Base-by-base conservation (phyloP, 2,113 vertebrate genomes). In the Ia io region DNA sequence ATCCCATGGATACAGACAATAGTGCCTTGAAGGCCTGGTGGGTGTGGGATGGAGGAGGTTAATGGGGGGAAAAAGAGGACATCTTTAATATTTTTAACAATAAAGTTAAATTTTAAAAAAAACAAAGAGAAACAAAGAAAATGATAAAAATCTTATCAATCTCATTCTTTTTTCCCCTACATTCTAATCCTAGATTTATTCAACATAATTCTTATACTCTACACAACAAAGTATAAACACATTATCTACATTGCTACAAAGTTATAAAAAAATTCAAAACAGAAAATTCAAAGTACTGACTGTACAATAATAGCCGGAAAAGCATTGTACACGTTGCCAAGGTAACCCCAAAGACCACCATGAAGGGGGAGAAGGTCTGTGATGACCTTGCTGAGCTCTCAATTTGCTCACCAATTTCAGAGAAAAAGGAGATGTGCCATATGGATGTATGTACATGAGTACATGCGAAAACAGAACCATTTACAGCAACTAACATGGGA, bases 201-300 rank as follows among this genome's bases (percentile, higher is more conserved):
- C 84, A 79, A 87, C 12, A 95, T 93, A 91, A 79, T 94, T 23
- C 37, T 73, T 86, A 85, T 12, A 14, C 88, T 96, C 96, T 98
- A 98, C 97, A 97, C 96, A 97, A 95, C 95, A 93, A 97, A 95
- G 96, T 98, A 98, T 98, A 98, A 98, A 98, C 97, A 98, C 88
- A 49, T 47, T 67, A 97, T 94, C 94, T 97, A 82, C 98, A 97
- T 95, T 86, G 89, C 98, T 98, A 98, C 98, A 97, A 98, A 98
- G 97, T 96, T 78, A 97, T 97, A 98, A 95, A 96, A 95, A 96
- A 97, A 96, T 73, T 95, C 82, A 90, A 96, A 90, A 84, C 91
- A 95, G 74, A 76, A 96, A 96, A 73, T 96, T 97, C 84, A 97
- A 97, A 98, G 97, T 92, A 98, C 22, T 95, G 97, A 98, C 98